Conservation (phyloP, 2,888 invertebrate species). For the Leptopterna dolabrata region DNA sequence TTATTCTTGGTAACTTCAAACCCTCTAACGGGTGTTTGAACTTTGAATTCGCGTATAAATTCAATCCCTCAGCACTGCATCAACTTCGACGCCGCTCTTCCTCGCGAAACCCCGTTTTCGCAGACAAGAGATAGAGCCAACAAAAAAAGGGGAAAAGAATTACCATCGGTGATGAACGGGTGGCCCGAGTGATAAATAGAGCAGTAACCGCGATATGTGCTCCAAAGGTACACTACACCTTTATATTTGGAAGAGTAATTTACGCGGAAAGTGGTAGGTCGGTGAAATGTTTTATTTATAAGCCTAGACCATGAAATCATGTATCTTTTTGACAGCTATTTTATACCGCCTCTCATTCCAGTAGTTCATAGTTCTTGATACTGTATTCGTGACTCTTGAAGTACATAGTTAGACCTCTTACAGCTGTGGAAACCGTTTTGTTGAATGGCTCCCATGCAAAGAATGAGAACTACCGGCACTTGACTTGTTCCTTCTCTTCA, state of each 20-base stretch:
- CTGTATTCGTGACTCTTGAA: constrained; percentile 1
- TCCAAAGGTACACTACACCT: constrained; percentile 10
- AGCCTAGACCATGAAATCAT: background rate
- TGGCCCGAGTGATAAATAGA: constrained; percentile 8
- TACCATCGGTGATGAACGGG: constrained; percentile 33
- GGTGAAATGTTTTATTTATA: constrained; percentile 7
- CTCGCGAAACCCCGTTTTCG: background rate
- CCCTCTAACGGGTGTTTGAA: background rate
- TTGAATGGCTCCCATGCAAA: background rate
- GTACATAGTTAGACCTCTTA: background rate
- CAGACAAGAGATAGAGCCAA: constrained; percentile 9
- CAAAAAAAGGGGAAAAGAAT: background rate
- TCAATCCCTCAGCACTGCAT: background rate
- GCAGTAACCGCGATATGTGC: constrained; percentile 38
- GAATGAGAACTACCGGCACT: background rate
- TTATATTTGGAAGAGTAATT: constrained; percentile 11
- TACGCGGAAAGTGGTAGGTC: background rate
- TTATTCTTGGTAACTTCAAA: too few relatives aligned
- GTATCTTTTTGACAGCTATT: constrained; percentile 7
- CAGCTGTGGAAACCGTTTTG: background rate
- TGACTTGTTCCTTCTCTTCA: background rate
- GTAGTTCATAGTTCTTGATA: background rate
- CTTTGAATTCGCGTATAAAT: background rate
- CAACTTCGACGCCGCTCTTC: background rate
- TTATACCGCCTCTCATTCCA: background rate